Evolutionary conservation across 2,888 invertebrate species (phyloP), one percentile per base, ranked within the genome.

Genomic region (Patella caerulea): DNA sequence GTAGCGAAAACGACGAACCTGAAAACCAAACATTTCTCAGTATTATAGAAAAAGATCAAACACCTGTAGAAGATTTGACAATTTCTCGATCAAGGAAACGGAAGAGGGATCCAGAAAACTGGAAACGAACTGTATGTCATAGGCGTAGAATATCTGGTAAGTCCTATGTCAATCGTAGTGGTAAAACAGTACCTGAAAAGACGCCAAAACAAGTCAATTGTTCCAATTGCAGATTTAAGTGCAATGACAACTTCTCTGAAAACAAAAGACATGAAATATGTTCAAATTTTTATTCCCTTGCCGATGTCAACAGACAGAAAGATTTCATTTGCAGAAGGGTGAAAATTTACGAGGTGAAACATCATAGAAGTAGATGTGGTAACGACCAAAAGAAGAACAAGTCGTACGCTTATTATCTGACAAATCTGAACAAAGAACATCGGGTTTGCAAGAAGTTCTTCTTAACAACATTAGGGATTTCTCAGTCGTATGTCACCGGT

Each of bases 61-160:
- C 19, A n/a, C 59, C 59, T n/a, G 14, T 59, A 59, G 59, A 7
- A n/a, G 59, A 59, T 59, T 19, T 5, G 19, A 19, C 17, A 11
- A 59, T 5, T n/a, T 19, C 15, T n/a, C 17, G 59, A 59, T 59
- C 59, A n/a, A 59, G 59, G 17, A 59, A 59, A 59, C 17, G 59
- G 19, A 59, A 59, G 59, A 17, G 59, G 17, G 59, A 59, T 19
- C 59, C 59, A 5, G 17, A 17, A n/a, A 17, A 59, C 5, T 59
- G 59, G 59, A 17, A 59, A 59, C 59, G 59, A 59, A 59, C 4
- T 59, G 59, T 59, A n/a, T 19, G 59, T n/a, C 59, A 59, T 59
- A 17, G 59, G n/a, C 17, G 59, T 5, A 59, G 59, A 12, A 19
- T 59, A n/a, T n/a, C 17, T n/a, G 59, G 59, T 19, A 19, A 59